Conservation (phyloP, 2,888 invertebrate species). For the Tachina lurida region DNA sequence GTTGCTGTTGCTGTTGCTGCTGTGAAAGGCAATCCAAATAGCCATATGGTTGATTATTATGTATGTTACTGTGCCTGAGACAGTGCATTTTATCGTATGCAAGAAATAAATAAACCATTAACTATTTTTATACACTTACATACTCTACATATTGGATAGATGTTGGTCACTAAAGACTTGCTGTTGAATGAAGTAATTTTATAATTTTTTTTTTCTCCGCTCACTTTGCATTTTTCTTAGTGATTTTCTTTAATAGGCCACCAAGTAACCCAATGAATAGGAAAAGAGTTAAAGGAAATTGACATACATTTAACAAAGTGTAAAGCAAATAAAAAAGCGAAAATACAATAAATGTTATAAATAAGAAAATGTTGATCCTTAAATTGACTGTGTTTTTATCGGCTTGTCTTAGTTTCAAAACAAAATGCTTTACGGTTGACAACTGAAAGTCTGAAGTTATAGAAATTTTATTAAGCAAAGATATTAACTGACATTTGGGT, state of each 20-base stretch:
- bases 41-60: constrained; percentile 26
- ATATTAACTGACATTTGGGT: not conserved
- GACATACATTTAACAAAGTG: not conserved
- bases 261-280: constrained; percentile 52
- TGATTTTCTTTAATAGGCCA: constrained; percentile 47
- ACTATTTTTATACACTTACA: constrained; percentile 26
- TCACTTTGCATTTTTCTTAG: constrained; percentile 4
- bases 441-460: not conserved
- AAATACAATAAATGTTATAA: not conserved
- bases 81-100: constrained; percentile 24
- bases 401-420: not conserved
- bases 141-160: constrained; percentile 44
- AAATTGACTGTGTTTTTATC: not conserved
- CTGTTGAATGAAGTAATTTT: constrained; percentile 35
- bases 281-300: constrained; percentile 1
- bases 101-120: constrained; percentile 43
- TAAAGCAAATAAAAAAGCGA: not conserved
- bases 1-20: constrained; percentile 29
- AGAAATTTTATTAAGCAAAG: not conserved
- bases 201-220: constrained; percentile 17
- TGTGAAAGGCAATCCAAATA: constrained; percentile 58
- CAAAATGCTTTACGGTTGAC: constrained; percentile 14
- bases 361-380: constrained; percentile 15
- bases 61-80: constrained; percentile 46
- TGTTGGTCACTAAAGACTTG: constrained; percentile 62